These are phyloP conservation scores for Sycobia sp. DNA, from an alignment of 1,140 invertebrate genomes.

Conservation along the genomic window DNA sequence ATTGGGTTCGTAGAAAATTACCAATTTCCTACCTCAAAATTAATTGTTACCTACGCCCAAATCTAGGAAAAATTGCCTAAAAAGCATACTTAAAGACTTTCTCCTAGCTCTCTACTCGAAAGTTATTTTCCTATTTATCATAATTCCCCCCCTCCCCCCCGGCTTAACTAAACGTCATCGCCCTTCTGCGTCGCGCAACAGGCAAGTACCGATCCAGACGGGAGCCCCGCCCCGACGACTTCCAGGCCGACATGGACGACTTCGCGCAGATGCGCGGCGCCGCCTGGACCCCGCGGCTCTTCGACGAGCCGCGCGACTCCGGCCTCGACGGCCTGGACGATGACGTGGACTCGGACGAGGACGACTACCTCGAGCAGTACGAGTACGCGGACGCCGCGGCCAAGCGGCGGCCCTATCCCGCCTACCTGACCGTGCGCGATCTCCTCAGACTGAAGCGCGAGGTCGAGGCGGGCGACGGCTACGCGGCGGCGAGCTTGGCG, in stretches of 20 bases:
- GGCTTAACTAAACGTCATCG: too few relatives aligned
- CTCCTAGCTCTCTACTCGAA: too few relatives aligned
- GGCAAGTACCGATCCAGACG: slow-evolving; percentile 33
- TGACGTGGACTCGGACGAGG: slow-evolving; percentile 19
- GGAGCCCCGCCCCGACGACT: slow-evolving; percentile 45
- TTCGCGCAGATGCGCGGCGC: slow-evolving; percentile 40
- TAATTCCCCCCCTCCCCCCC: too few relatives aligned
- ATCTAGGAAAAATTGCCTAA: too few relatives aligned
- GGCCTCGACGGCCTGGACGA: too few relatives aligned
- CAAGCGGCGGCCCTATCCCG: slow-evolving; percentile 39
- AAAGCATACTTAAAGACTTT: too few relatives aligned
- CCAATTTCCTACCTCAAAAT: too few relatives aligned
- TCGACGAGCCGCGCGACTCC: neutral
- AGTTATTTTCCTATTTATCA: too few relatives aligned
- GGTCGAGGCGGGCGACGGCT: slow-evolving; percentile 23
- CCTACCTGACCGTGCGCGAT: slow-evolving; percentile 44
- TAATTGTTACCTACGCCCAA: too few relatives aligned
- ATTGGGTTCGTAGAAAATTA: too few relatives aligned
- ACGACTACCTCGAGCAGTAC: slow-evolving; percentile 55
- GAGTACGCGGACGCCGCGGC: slow-evolving; percentile 39
- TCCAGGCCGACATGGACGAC: slow-evolving; percentile 45
- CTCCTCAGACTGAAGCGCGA: slow-evolving; percentile 44
- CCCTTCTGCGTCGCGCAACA: too few relatives aligned
- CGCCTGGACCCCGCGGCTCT: neutral
- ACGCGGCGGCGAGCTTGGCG: too few relatives aligned